phyloP scores from a whole-genome alignment of 2,888 invertebrate species.

The Habrosyne pyritoides region DNA sequence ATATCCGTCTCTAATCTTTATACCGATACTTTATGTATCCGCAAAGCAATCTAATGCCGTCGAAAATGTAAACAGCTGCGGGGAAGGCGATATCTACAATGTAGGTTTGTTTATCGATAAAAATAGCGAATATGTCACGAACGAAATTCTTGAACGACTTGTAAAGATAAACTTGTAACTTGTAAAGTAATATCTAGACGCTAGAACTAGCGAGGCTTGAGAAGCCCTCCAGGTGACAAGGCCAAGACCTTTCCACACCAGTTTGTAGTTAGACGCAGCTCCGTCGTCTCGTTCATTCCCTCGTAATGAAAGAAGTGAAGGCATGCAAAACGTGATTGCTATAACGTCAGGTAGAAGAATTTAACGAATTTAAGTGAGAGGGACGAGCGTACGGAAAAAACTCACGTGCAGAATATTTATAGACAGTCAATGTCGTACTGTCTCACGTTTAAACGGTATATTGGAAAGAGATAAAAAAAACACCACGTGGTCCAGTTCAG shows the following conservation, averaged over 20 bases:
- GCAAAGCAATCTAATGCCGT: not conserved
- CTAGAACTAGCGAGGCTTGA: constrained; percentile 17
- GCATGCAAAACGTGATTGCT: constrained; percentile 9
- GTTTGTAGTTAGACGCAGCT: constrained; percentile 16
- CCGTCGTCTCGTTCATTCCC: not conserved
- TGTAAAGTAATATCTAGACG: constrained; percentile 17
- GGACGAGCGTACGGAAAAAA: constrained; percentile 1
- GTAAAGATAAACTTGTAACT: constrained; percentile 4
- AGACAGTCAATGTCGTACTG: not conserved
- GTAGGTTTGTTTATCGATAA: not conserved
- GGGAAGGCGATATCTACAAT: not conserved
- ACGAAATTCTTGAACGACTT: not conserved
- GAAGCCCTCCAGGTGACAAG: constrained; percentile 53
- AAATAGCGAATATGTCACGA: constrained; percentile 1
- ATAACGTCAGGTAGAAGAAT: not conserved
- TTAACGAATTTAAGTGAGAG: not conserved
- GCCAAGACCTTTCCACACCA: constrained; percentile 42
- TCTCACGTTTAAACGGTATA: not conserved
- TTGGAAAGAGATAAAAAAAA: constrained; percentile 1
- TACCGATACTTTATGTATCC: not conserved
- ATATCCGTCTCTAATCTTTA: not conserved
- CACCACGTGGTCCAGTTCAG: not conserved
- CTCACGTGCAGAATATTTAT: constrained; percentile 2
- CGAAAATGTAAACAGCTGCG: not conserved
- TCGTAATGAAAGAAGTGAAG: constrained; percentile 14